Percentiles rank a stretch among this genome's conserved stretches.
phyloP scores from a whole-genome alignment of 2,113 vertebrate genomes.

The Rutilus rutilus region DNA sequence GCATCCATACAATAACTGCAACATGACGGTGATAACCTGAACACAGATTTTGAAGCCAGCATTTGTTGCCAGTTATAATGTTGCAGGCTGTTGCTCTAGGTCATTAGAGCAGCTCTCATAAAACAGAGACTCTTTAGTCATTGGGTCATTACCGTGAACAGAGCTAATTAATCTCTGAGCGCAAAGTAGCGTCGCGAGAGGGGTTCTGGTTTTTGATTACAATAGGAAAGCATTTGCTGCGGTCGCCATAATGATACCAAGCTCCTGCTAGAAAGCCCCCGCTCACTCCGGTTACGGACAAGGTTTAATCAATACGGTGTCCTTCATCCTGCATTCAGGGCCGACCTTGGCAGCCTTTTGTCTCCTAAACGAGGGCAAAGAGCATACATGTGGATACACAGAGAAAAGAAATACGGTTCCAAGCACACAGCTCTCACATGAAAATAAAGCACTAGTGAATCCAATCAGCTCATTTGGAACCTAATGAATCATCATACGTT shows the following conservation, averaged over 20 bases:
- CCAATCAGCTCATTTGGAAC: conserved; percentile 65
- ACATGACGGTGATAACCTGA: not conserved
- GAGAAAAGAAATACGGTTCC: conserved; percentile 50
- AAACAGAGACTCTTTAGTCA: conserved; percentile 58
- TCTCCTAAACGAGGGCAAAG: conserved; percentile 77
- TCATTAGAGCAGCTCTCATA: conserved; percentile 54
- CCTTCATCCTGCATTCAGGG: conserved; percentile 77
- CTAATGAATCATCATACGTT: conserved; percentile 74
- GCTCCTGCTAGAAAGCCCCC: conserved; percentile 44
- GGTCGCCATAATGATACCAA: conserved; percentile 72
- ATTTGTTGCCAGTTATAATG: conserved; percentile 13
- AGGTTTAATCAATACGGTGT: conserved; percentile 81
- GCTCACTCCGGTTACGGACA: conserved; percentile 70
- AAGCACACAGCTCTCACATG: conserved; percentile 52
- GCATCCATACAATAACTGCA: not conserved
- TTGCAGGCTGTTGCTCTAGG: conserved; percentile 31
- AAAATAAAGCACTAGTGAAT: not conserved
- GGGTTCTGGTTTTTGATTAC: conserved; percentile 73
- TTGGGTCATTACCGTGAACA: conserved; percentile 69
- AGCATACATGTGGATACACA: conserved; percentile 57
- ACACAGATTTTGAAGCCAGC: not conserved
- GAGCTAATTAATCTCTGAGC: conserved; percentile 74
- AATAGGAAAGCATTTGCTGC: conserved; percentile 80
- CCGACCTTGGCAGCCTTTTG: conserved; percentile 83
- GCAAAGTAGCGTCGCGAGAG: conserved; percentile 63